Conservation (phyloP, 2,113 vertebrate genomes). For the Coturnix japonica region DNA sequence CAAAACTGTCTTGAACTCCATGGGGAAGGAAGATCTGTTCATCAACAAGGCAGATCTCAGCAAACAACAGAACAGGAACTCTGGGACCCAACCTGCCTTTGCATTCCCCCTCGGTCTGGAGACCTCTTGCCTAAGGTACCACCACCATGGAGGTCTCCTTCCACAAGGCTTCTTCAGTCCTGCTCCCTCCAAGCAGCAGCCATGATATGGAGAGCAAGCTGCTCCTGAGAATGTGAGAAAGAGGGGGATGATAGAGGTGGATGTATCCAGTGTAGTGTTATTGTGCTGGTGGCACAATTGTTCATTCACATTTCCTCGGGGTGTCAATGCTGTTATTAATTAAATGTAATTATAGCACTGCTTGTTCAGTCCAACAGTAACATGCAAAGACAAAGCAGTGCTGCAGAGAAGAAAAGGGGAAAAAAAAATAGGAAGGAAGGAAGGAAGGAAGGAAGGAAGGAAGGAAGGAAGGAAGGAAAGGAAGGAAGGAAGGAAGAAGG, state of each 20-base stretch:
- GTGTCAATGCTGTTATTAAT: conserved; percentile 72
- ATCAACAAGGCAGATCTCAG: not conserved
- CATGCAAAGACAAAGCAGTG: conserved; percentile 39
- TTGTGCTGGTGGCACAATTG: conserved; percentile 24
- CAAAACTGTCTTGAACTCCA: not conserved
- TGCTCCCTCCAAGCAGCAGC: not conserved
- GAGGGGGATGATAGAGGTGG: not conserved
- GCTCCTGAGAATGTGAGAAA: not conserved
- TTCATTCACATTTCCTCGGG: conserved; percentile 54
- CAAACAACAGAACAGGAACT: not conserved
- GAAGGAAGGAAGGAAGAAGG: too few species aligned
- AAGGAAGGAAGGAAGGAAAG: too few species aligned
- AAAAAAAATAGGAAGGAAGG: too few species aligned
- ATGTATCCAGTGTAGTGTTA: not conserved
- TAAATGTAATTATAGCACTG: conserved; percentile 73
- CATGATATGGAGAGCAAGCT: not conserved
- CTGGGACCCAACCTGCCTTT: not conserved
- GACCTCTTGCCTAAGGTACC: not conserved
- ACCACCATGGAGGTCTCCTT: not conserved
- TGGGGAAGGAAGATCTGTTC: not conserved
- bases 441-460: too few species aligned
- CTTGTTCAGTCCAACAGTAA: conserved; percentile 58
- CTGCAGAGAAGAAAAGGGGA: not conserved
- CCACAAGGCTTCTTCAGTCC: not conserved
- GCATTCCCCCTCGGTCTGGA: not conserved